Conservation (phyloP, 2,888 invertebrate species). For the Drosophila anomalata region DNA sequence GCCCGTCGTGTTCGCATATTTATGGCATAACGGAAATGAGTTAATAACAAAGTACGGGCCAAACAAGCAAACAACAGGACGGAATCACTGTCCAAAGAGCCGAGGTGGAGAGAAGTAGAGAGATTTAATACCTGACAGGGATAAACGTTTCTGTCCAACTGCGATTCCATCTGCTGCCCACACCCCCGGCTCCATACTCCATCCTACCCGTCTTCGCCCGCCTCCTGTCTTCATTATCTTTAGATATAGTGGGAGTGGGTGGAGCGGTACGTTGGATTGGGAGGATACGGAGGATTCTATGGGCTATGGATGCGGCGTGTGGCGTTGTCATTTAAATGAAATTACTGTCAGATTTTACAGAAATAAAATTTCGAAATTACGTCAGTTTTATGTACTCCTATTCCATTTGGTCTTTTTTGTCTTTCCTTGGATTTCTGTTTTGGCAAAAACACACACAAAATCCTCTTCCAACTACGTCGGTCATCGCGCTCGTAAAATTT, state of each 20-base stretch:
- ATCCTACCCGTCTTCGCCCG: not conserved
- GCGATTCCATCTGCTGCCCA: constrained; percentile 38
- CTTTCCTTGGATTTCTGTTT: constrained; percentile 39
- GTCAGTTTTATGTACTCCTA: constrained; percentile 70
- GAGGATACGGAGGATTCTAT: not conserved
- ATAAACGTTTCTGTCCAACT: constrained; percentile 64
- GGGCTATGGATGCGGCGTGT: constrained; percentile 22
- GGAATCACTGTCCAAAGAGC: constrained; percentile 47
- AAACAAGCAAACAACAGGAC: constrained; percentile 37
- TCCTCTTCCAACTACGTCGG: constrained; percentile 1
- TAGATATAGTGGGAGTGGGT: constrained; percentile 1
- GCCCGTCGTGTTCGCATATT: constrained; percentile 77
- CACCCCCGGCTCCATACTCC: not conserved
- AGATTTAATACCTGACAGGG: constrained; percentile 78
- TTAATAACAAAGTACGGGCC: constrained; percentile 76
- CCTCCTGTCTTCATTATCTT: constrained; percentile 4
- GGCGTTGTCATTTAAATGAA: constrained; percentile 75
- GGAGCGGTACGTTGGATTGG: constrained; percentile 1
- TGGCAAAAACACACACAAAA: constrained; percentile 23
- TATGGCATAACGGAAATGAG: constrained; percentile 79
- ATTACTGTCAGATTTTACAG: constrained; percentile 76
- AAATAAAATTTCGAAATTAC: constrained; percentile 76
- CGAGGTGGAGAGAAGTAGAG: constrained; percentile 9
- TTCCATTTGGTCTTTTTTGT: not conserved
- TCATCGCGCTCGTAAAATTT: constrained; percentile 60